Base-by-base conservation (phyloP, 1,140 invertebrate genomes). In the Araneus ventricosus region DNA sequence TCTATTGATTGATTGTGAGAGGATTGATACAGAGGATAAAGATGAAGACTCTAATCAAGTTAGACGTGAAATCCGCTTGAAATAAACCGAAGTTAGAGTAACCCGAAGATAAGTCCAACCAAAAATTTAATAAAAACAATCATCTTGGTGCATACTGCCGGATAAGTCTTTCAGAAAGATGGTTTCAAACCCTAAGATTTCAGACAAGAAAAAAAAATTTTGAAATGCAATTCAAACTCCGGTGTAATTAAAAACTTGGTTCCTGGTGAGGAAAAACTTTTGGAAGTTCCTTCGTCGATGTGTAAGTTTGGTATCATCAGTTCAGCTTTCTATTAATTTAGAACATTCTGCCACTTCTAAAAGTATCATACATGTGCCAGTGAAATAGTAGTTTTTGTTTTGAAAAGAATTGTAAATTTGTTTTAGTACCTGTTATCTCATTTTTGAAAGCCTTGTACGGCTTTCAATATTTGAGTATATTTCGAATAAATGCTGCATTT, bases 121-220 rank as follows among this genome's bases (percentile, higher is more conserved):
- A 90, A 91, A 92, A 92, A 87, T 92, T 93, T 93, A 93, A 93
- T 93, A 92, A 70, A 91, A 92, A 82, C 57, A 86, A 92, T 92
- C 70, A 59, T 57, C 52, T 34, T 34, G 30, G 39, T 10, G 45
- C 52, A 52, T 84, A 30, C 70, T n/a, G 27, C 45, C 41, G 39
- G 88, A 79, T 89, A 89, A 89, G 67, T 67, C 70, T 89, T 57
- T 37, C 67, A 52, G 63, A 1, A n/a, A 79, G 30, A 89, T 37
- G 39, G n/a, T 89, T 89, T 89, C 27, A 41, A 89, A 89, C 37
- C 63, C 30, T 0, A 89, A 89, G 88, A 79, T 79, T 39, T 67
- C n/a, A 52, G 80, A 27, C 6, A 82, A 45, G 80, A 6, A 75
- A 75, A 75, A 75, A 30, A 37, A 75, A 75, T 75, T 75, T 75